Percentiles rank a stretch among this genome's conserved stretches.
phyloP scores from a whole-genome alignment of 2,888 invertebrate genomes.

The Drosophila vallismaia region DNA sequence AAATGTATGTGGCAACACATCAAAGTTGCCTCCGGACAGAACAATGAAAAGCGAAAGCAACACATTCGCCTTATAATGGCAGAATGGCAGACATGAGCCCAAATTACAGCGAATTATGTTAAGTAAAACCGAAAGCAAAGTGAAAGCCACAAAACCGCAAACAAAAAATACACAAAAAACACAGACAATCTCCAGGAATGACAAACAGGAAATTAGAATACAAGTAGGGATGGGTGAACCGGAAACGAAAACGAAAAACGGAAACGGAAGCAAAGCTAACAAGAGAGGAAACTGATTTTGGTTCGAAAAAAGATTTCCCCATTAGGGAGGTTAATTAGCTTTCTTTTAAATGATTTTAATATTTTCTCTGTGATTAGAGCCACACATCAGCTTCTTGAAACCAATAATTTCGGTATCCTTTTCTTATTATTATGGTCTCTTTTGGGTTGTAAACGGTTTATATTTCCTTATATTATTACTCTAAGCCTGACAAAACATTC shows the following conservation, averaged over 20 bases:
- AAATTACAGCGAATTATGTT: conserved; percentile 57
- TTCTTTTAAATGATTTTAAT: background rate
- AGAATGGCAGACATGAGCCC: conserved; percentile 34
- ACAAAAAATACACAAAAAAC: background rate
- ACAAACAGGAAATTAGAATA: conserved; percentile 16
- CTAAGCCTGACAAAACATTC: background rate
- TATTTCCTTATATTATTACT: conserved; percentile 28
- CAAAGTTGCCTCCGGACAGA: conserved; percentile 48
- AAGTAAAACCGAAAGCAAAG: conserved; percentile 44
- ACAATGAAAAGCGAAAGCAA: conserved; percentile 53
- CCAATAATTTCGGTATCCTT: background rate
- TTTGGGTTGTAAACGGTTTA: conserved; percentile 23
- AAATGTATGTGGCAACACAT: conserved; percentile 50
- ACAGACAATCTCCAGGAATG: conserved; percentile 4
- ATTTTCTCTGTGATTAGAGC: no score
- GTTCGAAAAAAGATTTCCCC: background rate
- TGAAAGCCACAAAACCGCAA: no score
- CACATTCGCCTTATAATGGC: conserved; percentile 50
- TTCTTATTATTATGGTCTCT: background rate
- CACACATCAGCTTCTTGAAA: no score
- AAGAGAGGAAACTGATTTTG: background rate
- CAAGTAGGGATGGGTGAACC: conserved; percentile 3
- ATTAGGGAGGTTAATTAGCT: background rate
- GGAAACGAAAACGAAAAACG: conserved; percentile 5
- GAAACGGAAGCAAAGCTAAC: background rate